Evolutionary conservation across 2,113 vertebrate species (phyloP).

Genomic region (Kryptolebias marmoratus): DNA sequence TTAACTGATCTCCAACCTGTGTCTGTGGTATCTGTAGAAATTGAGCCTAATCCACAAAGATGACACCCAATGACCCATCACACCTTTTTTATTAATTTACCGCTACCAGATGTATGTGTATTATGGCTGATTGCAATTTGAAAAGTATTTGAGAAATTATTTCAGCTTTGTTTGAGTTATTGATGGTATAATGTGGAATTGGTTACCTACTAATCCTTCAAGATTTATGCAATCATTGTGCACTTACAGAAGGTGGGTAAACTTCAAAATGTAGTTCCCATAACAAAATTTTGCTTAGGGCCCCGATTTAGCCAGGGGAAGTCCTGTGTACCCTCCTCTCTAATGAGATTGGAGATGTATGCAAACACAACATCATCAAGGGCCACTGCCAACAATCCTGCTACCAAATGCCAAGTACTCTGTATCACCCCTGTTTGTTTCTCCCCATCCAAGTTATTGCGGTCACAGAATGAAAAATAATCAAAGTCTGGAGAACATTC

Average conservation of each 20-base stretch:
- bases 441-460: slow-evolving; percentile 21
- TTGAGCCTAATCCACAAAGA: too few relatives aligned
- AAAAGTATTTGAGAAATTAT: too few relatives aligned
- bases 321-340: slow-evolving; percentile 10
- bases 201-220: too few relatives aligned
- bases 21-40: too few relatives aligned
- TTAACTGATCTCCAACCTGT: too few relatives aligned
- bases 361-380: slow-evolving; percentile 47
- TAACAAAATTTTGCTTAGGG: not conserved
- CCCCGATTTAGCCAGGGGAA: not conserved
- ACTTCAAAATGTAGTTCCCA: not conserved
- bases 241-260: too few relatives aligned
- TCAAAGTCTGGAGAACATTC: slow-evolving; percentile 59
- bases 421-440: not conserved
- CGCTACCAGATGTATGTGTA: too few relatives aligned
- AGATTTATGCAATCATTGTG: not conserved
- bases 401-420: slow-evolving; percentile 29
- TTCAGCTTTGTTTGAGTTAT: too few relatives aligned
- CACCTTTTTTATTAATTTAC: too few relatives aligned
- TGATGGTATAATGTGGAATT: too few relatives aligned
- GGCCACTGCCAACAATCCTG: slow-evolving; percentile 34
- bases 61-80: too few relatives aligned
- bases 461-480: slow-evolving; percentile 58
- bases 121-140: too few relatives aligned
- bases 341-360: slow-evolving; percentile 51